A percentile compares a stretch with the other conserved stretches of the same genome.
Evolutionary conservation across 2,888 invertebrate species (phyloP).

Genomic region (Machimus rusticus): DNA sequence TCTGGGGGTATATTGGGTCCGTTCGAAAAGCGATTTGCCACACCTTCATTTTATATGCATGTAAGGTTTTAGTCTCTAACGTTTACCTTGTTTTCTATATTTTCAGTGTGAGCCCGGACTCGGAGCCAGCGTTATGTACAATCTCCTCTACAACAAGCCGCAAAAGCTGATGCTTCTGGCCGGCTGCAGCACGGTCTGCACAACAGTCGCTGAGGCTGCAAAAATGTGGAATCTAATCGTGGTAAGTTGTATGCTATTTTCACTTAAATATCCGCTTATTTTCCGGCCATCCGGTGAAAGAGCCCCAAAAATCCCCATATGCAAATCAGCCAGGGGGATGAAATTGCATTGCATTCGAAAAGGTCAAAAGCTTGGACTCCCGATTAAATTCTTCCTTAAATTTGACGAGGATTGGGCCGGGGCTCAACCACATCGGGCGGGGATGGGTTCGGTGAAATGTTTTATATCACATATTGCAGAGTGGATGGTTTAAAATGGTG

Average conservation of each 20-base stretch:
- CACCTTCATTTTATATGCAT: constrained; percentile 13
- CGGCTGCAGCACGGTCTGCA: constrained; percentile 98
- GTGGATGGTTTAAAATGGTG: not conserved
- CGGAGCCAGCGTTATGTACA: constrained; percentile 98
- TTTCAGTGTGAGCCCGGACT: constrained; percentile 97
- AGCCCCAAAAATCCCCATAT: not conserved
- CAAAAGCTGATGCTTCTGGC: constrained; percentile 93
- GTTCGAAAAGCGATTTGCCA: not conserved
- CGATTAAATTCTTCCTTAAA: not conserved
- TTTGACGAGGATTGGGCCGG: not conserved
- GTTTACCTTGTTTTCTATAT: constrained; percentile 6
- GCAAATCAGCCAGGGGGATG: not conserved
- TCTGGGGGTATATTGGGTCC: not conserved
- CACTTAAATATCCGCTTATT: not conserved
- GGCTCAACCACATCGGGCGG: not conserved
- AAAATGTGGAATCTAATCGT: constrained; percentile 99
- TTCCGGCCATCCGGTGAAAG: not conserved
- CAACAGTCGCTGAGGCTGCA: constrained; percentile 98
- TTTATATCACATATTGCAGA: not conserved
- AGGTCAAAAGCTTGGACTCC: constrained; percentile 2
- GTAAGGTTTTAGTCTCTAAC: not conserved
- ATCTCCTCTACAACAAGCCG: constrained; percentile 94
- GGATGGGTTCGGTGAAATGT: not conserved
- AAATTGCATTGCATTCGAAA: constrained; percentile 10
- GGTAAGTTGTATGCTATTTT: constrained; percentile 70